Conservation (phyloP, 2,888 invertebrate genomes). For the Pheosia tremula region DNA sequence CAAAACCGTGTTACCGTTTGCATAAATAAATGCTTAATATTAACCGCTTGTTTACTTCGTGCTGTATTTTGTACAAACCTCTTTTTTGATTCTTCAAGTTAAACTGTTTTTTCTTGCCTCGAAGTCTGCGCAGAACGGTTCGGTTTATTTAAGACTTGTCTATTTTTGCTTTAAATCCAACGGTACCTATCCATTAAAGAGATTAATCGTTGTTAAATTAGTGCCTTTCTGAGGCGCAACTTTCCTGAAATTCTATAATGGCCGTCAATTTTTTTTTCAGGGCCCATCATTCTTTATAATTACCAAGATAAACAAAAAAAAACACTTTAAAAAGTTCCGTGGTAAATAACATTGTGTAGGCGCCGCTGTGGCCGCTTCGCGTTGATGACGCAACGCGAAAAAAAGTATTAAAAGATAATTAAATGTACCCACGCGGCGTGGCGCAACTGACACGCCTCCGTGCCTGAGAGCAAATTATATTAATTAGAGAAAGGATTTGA, state of each 20-base stretch:
- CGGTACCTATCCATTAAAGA: slow-evolving; percentile 4
- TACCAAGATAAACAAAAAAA: slow-evolving; percentile 35
- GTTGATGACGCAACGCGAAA: slow-evolving; percentile 72
- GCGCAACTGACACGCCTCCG: slow-evolving; percentile 74
- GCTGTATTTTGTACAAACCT: not conserved
- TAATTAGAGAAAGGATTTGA: slow-evolving; percentile 70
- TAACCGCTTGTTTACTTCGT: not conserved
- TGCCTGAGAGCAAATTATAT: slow-evolving; percentile 55
- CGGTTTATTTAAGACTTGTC: slow-evolving; percentile 5
- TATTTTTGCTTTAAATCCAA: slow-evolving; percentile 3
- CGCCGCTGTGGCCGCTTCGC: slow-evolving; percentile 42
- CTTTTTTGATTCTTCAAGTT: slow-evolving; percentile 1
- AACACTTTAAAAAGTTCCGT: slow-evolving; percentile 33
- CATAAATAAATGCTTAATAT: slow-evolving; percentile 1
- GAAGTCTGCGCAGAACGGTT: not conserved
- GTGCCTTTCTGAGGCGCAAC: not conserved
- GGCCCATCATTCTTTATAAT: slow-evolving; percentile 15
- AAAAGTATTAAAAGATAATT: slow-evolving; percentile 76
- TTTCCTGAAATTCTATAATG: slow-evolving; percentile 4
- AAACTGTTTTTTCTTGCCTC: slow-evolving; percentile 2
- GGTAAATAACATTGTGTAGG: slow-evolving; percentile 38
- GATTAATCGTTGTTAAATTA: slow-evolving; percentile 8
- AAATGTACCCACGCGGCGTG: slow-evolving; percentile 78
- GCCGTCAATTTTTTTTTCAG: not conserved
- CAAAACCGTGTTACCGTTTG: not conserved